A percentile compares a stretch with the other conserved stretches of the same genome.
phyloP scores from a whole-genome alignment of 2,888 invertebrate species.

The Folsomia candida region DNA sequence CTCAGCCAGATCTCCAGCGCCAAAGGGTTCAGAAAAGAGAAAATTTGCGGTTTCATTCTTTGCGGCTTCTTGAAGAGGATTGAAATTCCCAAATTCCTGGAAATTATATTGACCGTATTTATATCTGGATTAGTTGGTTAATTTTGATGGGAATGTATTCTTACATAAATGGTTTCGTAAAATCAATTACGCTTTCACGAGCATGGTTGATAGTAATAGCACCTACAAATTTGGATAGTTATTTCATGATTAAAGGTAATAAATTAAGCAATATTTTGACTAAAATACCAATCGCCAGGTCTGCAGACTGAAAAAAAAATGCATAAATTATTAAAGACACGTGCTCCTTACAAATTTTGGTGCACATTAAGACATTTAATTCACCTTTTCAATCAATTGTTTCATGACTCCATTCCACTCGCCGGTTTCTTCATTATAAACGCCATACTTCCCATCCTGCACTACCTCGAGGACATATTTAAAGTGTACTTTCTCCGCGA shows the following conservation, averaged over 20 bases:
- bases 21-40: slow-evolving; percentile 93
- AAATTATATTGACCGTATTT: no score
- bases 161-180: slow-evolving; percentile 93
- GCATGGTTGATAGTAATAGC: slow-evolving; percentile 98
- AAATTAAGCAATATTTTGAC: neutral
- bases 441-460: slow-evolving; percentile 86
- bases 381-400: slow-evolving; percentile 64
- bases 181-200: slow-evolving; percentile 78
- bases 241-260: no score
- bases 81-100: slow-evolving; percentile 83
- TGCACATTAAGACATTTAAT: neutral
- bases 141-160: no score
- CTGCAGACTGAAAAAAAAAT: slow-evolving; percentile 70
- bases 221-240: neutral
- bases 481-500: slow-evolving; percentile 81
- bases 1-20: slow-evolving; percentile 96
- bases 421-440: slow-evolving; percentile 77
- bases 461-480: slow-evolving; percentile 79
- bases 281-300: slow-evolving; percentile 77
- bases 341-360: no score
- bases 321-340: neutral
- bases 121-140: no score
- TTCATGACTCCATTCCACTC: slow-evolving; percentile 88
- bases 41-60: slow-evolving; percentile 54
- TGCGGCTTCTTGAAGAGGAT: slow-evolving; percentile 75